These are phyloP conservation scores for Heliconius cydno DNA, from an alignment of 2,888 invertebrate species.

Conservation along the genomic window DNA sequence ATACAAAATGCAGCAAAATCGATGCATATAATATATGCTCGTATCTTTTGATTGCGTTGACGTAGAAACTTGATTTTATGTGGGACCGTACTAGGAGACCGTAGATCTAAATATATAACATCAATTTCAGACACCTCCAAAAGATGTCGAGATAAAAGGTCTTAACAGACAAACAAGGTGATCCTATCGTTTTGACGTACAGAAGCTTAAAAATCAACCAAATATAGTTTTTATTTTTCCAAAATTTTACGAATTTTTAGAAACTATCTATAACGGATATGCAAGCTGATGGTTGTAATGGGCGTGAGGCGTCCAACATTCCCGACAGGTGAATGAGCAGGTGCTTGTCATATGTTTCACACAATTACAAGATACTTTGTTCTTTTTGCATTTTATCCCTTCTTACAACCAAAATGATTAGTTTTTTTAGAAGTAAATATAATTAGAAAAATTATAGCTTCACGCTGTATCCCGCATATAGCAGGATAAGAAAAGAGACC, in stretches of 20 bases:
- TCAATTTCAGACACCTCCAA: too few species aligned
- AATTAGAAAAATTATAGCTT: neutral
- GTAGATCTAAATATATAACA: too few species aligned
- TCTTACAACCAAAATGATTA: neutral
- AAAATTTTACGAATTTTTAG: neutral
- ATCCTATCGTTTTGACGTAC: too few species aligned
- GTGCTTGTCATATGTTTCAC: constrained; percentile 51
- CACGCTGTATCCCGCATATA: too few species aligned
- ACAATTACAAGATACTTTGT: constrained; percentile 49
- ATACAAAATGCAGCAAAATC: too few species aligned
- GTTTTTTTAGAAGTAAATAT: neutral
- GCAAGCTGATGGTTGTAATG: constrained; percentile 8
- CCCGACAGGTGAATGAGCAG: constrained; percentile 57
- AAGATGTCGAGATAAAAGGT: too few species aligned
- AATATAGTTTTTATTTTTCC: neutral
- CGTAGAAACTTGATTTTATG: too few species aligned
- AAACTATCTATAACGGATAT: neutral
- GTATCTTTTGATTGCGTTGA: too few species aligned
- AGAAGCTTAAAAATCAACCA: neutral
- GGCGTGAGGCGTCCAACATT: neutral
- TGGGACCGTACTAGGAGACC: too few species aligned
- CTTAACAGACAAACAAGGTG: too few species aligned
- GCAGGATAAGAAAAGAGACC: neutral
- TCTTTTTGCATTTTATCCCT: neutral
- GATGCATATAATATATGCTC: too few species aligned